phyloP scores from a whole-genome alignment of 2,113 vertebrate species.

The Accipiter virgatus region DNA sequence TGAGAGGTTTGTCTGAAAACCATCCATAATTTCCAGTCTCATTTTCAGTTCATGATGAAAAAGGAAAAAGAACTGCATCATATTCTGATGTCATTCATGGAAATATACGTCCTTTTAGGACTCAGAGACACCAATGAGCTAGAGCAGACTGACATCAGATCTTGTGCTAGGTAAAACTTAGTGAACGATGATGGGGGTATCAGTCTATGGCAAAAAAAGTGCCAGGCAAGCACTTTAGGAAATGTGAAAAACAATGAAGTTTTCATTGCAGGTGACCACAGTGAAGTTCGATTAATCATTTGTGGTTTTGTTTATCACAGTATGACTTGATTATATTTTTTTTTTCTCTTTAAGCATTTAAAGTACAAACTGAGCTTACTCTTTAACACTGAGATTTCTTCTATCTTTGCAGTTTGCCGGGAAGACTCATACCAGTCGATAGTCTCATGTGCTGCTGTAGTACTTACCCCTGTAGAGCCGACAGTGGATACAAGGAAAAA shows the following conservation, averaged over 20 bases:
- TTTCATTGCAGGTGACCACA: background rate
- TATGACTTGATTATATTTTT: background rate
- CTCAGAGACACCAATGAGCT: background rate
- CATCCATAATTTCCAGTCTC: background rate
- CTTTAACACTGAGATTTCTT: background rate
- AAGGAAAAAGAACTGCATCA: background rate
- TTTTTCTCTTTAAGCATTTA: background rate
- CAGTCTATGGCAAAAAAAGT: background rate
- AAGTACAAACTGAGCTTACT: background rate
- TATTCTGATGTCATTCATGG: background rate
- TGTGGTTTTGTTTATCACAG: background rate
- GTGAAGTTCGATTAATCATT: background rate
- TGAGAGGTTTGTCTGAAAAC: background rate
- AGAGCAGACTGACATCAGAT: background rate
- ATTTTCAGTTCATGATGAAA: background rate
- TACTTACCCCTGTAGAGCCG: slow-evolving; percentile 81
- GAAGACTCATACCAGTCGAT: slow-evolving; percentile 93
- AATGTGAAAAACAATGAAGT: background rate
- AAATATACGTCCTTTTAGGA: background rate
- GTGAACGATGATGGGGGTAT: background rate
- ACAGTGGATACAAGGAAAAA: slow-evolving; percentile 75
- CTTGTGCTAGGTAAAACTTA: background rate
- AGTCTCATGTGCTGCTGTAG: slow-evolving; percentile 86
- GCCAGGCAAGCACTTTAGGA: background rate
- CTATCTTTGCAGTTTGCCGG: slow-evolving; percentile 82